Percentiles rank a stretch among this genome's conserved stretches.
Evolutionary conservation across 2,113 vertebrate species (phyloP).

Genomic region (Marmota flaviventris): DNA sequence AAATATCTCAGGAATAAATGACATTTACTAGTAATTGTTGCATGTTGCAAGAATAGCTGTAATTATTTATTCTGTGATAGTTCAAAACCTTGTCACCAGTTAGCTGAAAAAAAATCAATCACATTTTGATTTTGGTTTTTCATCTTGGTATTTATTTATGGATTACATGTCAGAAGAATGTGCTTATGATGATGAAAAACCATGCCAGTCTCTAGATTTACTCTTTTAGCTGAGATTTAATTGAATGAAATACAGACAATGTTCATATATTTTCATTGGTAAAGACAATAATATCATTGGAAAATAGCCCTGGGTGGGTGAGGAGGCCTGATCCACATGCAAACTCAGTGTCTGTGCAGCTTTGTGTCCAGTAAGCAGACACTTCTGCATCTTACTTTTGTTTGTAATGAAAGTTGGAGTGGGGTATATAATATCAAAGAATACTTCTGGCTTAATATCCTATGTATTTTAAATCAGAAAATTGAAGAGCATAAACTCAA

Average conservation of each 20-base stretch:
- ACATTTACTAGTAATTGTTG: neutral
- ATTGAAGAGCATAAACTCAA: neutral
- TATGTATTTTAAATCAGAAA: neutral
- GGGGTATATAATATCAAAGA: neutral
- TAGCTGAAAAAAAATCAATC: conserved; percentile 31
- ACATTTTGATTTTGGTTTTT: neutral
- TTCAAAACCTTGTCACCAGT: neutral
- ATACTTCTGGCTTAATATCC: neutral
- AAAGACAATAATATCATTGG: neutral
- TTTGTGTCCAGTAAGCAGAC: neutral
- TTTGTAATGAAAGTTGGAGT: neutral
- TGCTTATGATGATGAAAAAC: neutral
- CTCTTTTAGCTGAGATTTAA: neutral
- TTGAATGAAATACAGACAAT: conserved; percentile 6
- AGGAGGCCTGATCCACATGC: neutral
- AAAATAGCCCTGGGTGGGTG: neutral
- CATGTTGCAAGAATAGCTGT: neutral
- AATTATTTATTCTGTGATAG: conserved; percentile 27
- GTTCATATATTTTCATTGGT: neutral
- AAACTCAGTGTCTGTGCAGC: neutral
- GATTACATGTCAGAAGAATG: neutral
- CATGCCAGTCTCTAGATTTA: neutral
- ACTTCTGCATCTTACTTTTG: neutral
- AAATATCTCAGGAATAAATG: conserved; percentile 15
- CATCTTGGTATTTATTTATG: neutral